phyloP scores from a whole-genome alignment of 2,888 invertebrate species.

The Leptothorax acervorum region DNA sequence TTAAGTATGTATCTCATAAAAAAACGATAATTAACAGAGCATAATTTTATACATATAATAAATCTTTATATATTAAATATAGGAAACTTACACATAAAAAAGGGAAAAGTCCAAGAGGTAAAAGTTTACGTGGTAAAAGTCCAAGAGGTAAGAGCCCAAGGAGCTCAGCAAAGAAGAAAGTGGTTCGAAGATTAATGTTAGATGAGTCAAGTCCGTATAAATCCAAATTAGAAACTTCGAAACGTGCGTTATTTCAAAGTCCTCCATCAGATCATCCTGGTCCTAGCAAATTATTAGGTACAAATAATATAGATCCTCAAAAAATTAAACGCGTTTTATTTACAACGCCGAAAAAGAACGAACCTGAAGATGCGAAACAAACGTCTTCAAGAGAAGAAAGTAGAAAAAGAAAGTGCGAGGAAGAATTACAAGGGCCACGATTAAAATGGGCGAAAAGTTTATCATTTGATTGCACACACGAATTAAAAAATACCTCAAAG shows the following conservation, averaged over 20 bases:
- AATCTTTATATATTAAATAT: constrained; percentile 46
- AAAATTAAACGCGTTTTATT: constrained; percentile 90
- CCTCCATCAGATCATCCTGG: constrained; percentile 86
- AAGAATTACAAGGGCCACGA: constrained; percentile 80
- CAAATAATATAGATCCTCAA: constrained; percentile 85
- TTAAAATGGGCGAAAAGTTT: constrained; percentile 86
- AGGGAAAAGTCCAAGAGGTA: constrained; percentile 86
- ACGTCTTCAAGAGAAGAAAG: constrained; percentile 68
- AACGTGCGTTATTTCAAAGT: constrained; percentile 92
- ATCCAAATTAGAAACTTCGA: constrained; percentile 87
- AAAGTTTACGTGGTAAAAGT: constrained; percentile 86
- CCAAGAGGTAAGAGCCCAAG: constrained; percentile 88
- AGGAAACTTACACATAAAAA: constrained; percentile 85
- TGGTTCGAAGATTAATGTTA: constrained; percentile 85
- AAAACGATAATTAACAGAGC: neutral
- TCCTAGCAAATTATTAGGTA: constrained; percentile 81
- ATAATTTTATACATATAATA: neutral
- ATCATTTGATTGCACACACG: constrained; percentile 86
- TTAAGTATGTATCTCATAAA: constrained; percentile 86
- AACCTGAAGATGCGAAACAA: constrained; percentile 57
- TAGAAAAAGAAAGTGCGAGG: constrained; percentile 82
- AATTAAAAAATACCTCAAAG: constrained; percentile 73
- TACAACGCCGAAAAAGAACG: constrained; percentile 86
- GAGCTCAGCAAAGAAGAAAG: constrained; percentile 88
- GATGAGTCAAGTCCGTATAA: constrained; percentile 83